Evolutionary conservation across 2,888 invertebrate species (phyloP).

Genomic region (Hirudinaria manillensis): DNA sequence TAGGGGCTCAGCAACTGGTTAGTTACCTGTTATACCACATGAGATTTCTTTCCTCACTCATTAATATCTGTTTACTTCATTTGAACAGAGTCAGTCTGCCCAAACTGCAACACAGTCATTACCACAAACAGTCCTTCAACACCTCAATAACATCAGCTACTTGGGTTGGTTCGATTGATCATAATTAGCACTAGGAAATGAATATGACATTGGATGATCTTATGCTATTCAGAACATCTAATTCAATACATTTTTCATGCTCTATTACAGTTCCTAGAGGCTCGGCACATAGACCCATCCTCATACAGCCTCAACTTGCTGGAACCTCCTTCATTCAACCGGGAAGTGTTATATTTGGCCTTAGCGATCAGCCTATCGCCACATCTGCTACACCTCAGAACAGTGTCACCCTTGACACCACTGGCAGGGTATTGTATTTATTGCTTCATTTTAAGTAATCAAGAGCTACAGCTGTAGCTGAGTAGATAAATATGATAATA

Average conservation of each 20-base stretch:
- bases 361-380: conserved; percentile 27
- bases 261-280: not conserved
- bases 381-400: conserved; percentile 31
- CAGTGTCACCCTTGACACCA: conserved; percentile 20
- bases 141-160: conserved; percentile 23
- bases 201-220: not conserved
- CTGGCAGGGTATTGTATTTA: not conserved
- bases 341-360: conserved; percentile 25
- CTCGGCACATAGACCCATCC: not conserved
- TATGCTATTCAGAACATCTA: too few species aligned
- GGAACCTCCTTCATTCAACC: conserved; percentile 19
- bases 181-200: too few species aligned
- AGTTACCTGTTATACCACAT: not conserved
- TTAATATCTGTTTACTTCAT: not conserved
- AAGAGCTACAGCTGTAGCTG: not conserved
- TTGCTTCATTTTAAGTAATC: not conserved
- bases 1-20: conserved; percentile 26
- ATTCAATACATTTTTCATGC: not conserved
- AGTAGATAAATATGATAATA: not conserved
- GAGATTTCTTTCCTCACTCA: not conserved
- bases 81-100: not conserved
- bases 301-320: not conserved
- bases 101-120: conserved; percentile 10
- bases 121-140: conserved; percentile 15
- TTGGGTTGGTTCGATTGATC: conserved; percentile 3